Evolutionary conservation across 2,888 invertebrate genomes (phyloP), one percentile per base, ranked within the genome.

Genomic region (Hydrotaea diabolus): DNA sequence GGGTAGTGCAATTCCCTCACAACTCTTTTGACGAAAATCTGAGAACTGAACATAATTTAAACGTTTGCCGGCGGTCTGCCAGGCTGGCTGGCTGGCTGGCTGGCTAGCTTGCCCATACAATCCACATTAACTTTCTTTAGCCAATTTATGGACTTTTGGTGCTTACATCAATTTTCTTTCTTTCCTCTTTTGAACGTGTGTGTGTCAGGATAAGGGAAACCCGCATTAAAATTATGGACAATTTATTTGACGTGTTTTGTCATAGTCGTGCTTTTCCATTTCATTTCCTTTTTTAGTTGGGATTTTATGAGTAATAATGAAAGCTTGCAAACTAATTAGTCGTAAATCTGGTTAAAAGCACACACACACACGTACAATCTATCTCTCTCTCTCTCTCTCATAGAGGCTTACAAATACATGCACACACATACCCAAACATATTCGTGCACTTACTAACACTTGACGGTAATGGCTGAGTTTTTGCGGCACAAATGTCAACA

Each of bases 141-240:
- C 59, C 13, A 59, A 59, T 59, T 59, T 59, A 59, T 59, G 59
- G 59, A 59, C 26, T 59, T 59, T 23, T 59, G 59, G 15, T 2
- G 59, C 59, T 59, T 23, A 26, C 13, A 59, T 2, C 1, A 15
- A 15, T 59, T 59, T 19, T 9, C 17, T 55, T 59, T 23, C 9
- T 9, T 55, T 19, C 5, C 8, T 7, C 9, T 17, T 49, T n/a
- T 57, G 21, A 7, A 23, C 13, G 59, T 23, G 26, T 26, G 15
- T 59, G 26, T 59, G 26, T 13, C 7, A 26, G 11, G 26, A 59
- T 26, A 26, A 26, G 1, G 59, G 59, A 59, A 59, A 49, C 49
- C n/a, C n/a, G 5, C 49, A 49, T n/a, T 49, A n/a, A 49, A 49
- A n/a, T 15, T 5, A 5, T 13, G 49, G 2, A 49, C 49, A n/a